phyloP scores from a whole-genome alignment of 2,113 vertebrate species.

The Orcinus orca region DNA sequence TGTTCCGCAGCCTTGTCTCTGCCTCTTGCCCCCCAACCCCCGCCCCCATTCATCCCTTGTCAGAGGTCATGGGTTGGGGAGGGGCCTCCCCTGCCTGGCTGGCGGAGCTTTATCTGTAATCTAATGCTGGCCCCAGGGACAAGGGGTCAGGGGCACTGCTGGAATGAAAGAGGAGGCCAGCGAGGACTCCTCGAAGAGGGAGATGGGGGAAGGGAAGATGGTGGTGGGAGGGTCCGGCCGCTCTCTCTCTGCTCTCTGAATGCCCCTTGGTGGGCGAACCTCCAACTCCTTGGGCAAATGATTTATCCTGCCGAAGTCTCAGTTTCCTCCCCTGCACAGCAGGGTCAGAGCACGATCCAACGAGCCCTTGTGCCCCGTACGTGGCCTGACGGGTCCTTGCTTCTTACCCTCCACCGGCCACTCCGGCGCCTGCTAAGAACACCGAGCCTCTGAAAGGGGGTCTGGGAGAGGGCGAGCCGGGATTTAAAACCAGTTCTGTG shows the following conservation, averaged over 20 bases:
- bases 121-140: neutral
- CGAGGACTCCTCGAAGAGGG: neutral
- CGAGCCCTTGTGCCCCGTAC: neutral
- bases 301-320: neutral
- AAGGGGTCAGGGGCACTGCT: neutral
- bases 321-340: neutral
- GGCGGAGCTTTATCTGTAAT: constrained; percentile 38
- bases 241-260: neutral
- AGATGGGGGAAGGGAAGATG: neutral
- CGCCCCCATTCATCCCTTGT: neutral
- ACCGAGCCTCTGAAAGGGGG: neutral
- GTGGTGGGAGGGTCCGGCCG: fast-evolving
- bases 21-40: fast-evolving
- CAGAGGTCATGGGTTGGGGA: neutral
- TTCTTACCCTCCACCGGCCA: too few relatives aligned
- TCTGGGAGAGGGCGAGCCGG: neutral
- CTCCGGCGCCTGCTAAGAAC: neutral
- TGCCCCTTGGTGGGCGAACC: neutral
- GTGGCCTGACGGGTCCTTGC: fast-evolving
- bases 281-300: neutral
- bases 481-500: neutral
- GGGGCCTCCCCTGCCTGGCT: neutral
- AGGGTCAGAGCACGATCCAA: fast-evolving
- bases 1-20: neutral
- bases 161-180: neutral